Evolutionary conservation across 2,113 vertebrate genomes (phyloP), one percentile per base, ranked within the genome.

Genomic region (Anguilla rostrata): DNA sequence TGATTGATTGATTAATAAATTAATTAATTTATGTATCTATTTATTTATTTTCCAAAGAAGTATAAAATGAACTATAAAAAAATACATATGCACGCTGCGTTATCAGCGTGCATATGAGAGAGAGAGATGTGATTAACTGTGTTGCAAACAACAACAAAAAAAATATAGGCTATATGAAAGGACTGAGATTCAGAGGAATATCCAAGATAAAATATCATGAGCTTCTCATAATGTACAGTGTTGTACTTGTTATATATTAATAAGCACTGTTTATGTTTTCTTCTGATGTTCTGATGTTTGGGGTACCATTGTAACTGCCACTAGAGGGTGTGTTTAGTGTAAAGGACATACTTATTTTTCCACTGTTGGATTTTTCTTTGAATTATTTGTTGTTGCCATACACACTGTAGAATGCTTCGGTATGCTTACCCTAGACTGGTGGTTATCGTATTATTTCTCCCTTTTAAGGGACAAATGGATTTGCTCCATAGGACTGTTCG

Each of bases 381-480:
- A 57, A 66, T 84, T 40, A 75, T 20, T 34, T 83, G 18, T 49
- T 20, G 11, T 29, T 83, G 60, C 85, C 0, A 34, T 46, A n/a
- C 26, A 20, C 46, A 40, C 26, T 66, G 80, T 29, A 3, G 80
- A 87, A 66, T 53, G 81, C 81, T 80, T n/a, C 29, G 34, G 34
- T 56, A 78, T 85, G 82, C 83, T 86, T 86, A 88, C 89, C 87
- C 39, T 84, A 85, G 85, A 88, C 90, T 87, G 88, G 86, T 86
- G 56, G 1, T 14, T 53, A 53, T 53, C 14, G 49, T 53, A 53
- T 53, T 53, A 34, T 34, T 34, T 46, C 43, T 46, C 43, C 43
- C 43, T 46, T 46, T 46, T 46, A 34, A 34, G 34, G 34, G 34
- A 34, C 34, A 34, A 63, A 75, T 88, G 91, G 83, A 86, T 78